Conservation (phyloP, 2,888 invertebrate genomes). For the Eupeodes luniger region DNA sequence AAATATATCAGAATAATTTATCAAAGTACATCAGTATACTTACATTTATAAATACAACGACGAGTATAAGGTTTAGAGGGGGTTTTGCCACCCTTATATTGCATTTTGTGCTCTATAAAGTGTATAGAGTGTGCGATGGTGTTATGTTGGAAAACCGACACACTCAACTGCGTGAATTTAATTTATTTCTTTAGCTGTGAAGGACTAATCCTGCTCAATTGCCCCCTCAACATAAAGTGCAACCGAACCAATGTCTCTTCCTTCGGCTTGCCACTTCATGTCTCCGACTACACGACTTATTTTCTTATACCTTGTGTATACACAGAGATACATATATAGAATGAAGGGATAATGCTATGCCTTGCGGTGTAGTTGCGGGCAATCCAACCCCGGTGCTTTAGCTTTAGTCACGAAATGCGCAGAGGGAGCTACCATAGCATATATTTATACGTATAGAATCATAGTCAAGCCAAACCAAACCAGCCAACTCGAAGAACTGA, state of each 20-base stretch:
- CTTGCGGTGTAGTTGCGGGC: constrained; percentile 76
- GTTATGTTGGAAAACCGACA: constrained; percentile 72
- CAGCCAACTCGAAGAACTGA: not conserved
- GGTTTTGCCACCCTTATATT: constrained; percentile 22
- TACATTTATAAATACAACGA: not conserved
- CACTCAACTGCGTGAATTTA: constrained; percentile 75
- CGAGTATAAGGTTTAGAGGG: not conserved
- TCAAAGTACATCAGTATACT: constrained; percentile 52
- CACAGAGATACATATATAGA: constrained; percentile 2
- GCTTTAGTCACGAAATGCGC: constrained; percentile 71
- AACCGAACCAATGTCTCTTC: constrained; percentile 38
- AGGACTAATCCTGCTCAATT: constrained; percentile 72
- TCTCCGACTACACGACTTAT: constrained; percentile 9
- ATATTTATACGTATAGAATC: too few species aligned
- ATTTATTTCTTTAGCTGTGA: constrained; percentile 74
- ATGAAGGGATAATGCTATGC: constrained; percentile 68
- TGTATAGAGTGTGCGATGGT: constrained; percentile 38
- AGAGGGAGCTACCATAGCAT: constrained; percentile 44
- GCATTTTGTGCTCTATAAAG: constrained; percentile 7
- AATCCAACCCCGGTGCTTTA: constrained; percentile 67
- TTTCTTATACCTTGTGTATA: constrained; percentile 24
- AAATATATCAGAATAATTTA: constrained; percentile 75
- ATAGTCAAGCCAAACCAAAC: not conserved
- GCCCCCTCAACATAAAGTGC: constrained; percentile 58
- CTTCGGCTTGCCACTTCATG: constrained; percentile 20